These are phyloP conservation scores for Poeciliopsis presidionis DNA, from an alignment of 2,797 vertebrate genomes.

Conservation along the genomic window DNA sequence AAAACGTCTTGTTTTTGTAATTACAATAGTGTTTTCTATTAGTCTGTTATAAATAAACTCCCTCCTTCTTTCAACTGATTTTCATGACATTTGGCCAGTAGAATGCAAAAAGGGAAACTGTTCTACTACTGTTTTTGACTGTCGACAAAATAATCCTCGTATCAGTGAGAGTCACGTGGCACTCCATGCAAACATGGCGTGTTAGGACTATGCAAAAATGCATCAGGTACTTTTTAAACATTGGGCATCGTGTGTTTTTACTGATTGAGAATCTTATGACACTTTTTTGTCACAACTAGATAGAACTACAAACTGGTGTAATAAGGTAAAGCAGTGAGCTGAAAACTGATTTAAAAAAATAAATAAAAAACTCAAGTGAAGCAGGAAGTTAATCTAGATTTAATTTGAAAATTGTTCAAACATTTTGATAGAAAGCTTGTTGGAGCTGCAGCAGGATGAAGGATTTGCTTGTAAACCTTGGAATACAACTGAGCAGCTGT, in stretches of 20 bases:
- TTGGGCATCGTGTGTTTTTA: constrained; percentile 5
- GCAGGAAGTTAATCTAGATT: background rate
- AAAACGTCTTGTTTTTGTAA: no score
- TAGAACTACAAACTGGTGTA: constrained; percentile 1
- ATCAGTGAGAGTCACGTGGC: constrained; percentile 50
- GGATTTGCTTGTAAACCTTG: background rate
- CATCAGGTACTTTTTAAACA: constrained; percentile 42
- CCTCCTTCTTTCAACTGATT: constrained; percentile 7
- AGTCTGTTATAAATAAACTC: background rate
- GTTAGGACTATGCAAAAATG: constrained; percentile 68
- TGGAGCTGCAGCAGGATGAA: background rate
- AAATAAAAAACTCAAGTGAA: background rate
- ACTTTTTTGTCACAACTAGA: constrained; percentile 29
- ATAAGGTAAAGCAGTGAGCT: background rate
- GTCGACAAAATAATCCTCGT: constrained; percentile 59
- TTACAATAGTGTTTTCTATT: no score
- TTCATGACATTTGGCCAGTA: constrained; percentile 23
- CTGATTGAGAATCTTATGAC: constrained; percentile 24
- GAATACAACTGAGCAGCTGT: background rate
- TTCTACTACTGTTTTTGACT: constrained; percentile 49
- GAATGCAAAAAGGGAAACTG: constrained; percentile 34
- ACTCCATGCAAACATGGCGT: constrained; percentile 59
- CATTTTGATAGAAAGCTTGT: background rate
- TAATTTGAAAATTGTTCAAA: background rate
- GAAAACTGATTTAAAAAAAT: background rate